These are phyloP conservation scores for Rousettus madagascariensis DNA, from an alignment of 2,797 vertebrate species.

Conservation along the genomic window DNA sequence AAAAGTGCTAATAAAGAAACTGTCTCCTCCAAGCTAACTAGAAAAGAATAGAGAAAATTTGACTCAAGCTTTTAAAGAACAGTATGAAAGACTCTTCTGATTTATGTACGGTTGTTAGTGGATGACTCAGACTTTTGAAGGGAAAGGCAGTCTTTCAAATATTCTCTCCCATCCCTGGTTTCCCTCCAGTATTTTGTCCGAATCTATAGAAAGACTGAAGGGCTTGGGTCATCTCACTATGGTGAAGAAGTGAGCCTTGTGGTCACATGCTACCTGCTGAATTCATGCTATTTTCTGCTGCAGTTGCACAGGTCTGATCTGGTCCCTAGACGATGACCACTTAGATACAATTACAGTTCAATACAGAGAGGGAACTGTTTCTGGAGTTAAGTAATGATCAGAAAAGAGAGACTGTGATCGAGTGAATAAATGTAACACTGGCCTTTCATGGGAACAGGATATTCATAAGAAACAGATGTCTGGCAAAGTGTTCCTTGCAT, in stretches of 20 bases:
- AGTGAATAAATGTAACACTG: not conserved
- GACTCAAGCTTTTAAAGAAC: not conserved
- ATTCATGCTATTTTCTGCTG: not conserved
- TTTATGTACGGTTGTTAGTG: not conserved
- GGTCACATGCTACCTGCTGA: not conserved
- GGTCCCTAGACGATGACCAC: not conserved
- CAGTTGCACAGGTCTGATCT: not conserved
- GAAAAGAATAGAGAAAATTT: not conserved
- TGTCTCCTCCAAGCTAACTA: not conserved
- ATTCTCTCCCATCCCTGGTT: not conserved
- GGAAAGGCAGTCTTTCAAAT: not conserved
- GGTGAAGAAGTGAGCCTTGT: not conserved
- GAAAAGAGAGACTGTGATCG: not conserved
- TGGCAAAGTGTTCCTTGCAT: not conserved
- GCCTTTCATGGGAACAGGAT: not conserved
- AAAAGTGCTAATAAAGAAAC: not conserved
- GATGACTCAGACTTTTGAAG: not conserved
- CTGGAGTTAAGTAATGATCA: not conserved
- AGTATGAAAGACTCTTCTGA: not conserved
- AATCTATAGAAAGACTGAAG: not conserved
- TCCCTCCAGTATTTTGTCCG: not conserved
- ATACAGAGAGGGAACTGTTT: not conserved
- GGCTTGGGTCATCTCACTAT: not conserved
- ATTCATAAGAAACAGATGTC: not conserved
- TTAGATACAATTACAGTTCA: not conserved